Conservation (phyloP, 2,113 vertebrate species). For the Callorhinus ursinus region DNA sequence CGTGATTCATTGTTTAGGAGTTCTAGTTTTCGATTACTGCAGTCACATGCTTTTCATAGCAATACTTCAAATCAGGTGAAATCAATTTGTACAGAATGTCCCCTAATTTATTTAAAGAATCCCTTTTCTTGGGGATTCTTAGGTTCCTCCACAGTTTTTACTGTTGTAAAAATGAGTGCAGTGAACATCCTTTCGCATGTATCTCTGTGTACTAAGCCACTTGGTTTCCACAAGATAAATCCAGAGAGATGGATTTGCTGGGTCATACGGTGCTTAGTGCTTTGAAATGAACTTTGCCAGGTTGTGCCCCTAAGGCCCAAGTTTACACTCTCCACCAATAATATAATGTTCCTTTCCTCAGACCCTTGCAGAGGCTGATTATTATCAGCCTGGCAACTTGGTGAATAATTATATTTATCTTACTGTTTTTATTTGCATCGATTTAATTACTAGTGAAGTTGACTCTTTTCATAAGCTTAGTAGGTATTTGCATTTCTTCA, state of each 20-base stretch:
- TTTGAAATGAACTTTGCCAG: background rate
- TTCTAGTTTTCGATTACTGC: background rate
- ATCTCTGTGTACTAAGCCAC: background rate
- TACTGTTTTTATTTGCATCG: constrained; percentile 39
- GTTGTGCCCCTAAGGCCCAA: background rate
- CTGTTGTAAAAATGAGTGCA: background rate
- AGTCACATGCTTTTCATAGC: background rate
- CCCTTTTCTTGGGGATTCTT: background rate
- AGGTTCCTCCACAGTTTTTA: background rate
- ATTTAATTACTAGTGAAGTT: constrained; percentile 39
- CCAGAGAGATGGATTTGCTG: background rate
- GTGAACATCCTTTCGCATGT: background rate
- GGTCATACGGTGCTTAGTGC: background rate
- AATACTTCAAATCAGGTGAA: background rate
- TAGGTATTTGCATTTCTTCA: constrained; percentile 21
- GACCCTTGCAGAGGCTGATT: background rate
- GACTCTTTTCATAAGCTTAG: constrained; percentile 7
- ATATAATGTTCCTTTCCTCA: background rate
- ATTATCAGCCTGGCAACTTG: background rate
- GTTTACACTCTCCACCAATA: background rate
- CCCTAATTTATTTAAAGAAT: constrained; percentile 2
- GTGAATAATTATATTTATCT: constrained; percentile 44
- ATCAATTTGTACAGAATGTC: background rate
- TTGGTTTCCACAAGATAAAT: constrained; percentile 39
- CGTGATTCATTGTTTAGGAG: background rate